These are phyloP conservation scores for Julus scanicus DNA, from an alignment of 2,888 invertebrate species.

Conservation along the genomic window DNA sequence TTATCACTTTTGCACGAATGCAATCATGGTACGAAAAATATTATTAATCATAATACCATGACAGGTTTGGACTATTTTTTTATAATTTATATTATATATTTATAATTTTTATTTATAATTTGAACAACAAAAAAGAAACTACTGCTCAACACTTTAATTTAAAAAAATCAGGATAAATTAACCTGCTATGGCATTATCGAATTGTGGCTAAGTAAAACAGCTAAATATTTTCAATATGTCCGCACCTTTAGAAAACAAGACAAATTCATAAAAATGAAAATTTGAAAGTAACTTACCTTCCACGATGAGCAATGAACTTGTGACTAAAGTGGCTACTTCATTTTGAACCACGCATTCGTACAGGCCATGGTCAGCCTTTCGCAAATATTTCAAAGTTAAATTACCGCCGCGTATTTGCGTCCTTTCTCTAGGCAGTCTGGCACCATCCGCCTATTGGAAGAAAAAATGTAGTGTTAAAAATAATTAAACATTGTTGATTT, in stretches of 20 bases:
- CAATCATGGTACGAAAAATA: background rate
- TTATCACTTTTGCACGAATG: background rate
- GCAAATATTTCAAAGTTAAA: conserved; percentile 87
- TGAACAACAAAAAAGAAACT: too few relatives aligned
- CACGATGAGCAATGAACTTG: conserved; percentile 71
- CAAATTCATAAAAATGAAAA: background rate
- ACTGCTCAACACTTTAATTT: too few relatives aligned
- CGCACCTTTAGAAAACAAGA: background rate
- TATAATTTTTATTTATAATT: too few relatives aligned
- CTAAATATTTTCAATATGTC: background rate
- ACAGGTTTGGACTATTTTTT: background rate
- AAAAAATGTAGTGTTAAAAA: background rate
- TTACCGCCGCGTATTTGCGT: conserved; percentile 86
- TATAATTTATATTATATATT: too few relatives aligned
- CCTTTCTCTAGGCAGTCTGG: conserved; percentile 82
- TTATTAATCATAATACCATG: background rate
- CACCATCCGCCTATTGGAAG: conserved; percentile 77
- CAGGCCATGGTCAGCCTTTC: conserved; percentile 90
- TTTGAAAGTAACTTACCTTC: conserved; percentile 62
- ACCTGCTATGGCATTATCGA: too few relatives aligned
- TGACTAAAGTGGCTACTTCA: conserved; percentile 94
- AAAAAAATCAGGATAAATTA: too few relatives aligned
- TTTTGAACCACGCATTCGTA: conserved; percentile 96
- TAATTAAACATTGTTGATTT: background rate
- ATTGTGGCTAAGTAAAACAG: background rate